These are phyloP conservation scores for Sycobia sp. DNA, from an alignment of 1,140 invertebrate genomes.

Conservation along the genomic window DNA sequence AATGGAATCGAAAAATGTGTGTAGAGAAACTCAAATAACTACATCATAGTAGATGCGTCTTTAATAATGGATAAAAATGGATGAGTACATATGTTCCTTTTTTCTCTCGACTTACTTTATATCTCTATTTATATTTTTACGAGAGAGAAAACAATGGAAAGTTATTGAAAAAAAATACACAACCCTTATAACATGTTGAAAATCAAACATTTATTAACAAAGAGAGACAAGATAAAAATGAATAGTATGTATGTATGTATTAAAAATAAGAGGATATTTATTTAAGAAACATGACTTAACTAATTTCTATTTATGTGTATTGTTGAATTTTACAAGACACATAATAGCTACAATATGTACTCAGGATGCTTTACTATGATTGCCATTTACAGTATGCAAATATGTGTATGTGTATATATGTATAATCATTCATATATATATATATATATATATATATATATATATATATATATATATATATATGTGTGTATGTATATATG, in stretches of 20 bases:
- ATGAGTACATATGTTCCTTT: constrained; percentile 29
- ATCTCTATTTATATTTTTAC: constrained; percentile 21
- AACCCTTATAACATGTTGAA: constrained; percentile 45
- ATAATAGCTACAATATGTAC: constrained; percentile 62
- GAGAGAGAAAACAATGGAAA: constrained; percentile 33
- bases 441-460: constrained; percentile 47
- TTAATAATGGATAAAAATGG: constrained; percentile 15
- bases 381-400: constrained; percentile 44
- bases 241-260: constrained; percentile 35
- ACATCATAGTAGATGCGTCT: constrained; percentile 9
- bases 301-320: constrained; percentile 47
- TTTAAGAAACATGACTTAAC: constrained; percentile 34
- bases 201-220: constrained; percentile 51
- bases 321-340: constrained; percentile 54
- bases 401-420: constrained; percentile 5
- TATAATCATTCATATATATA: constrained; percentile 17
- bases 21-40: constrained; percentile 24
- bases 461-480: constrained; percentile 27
- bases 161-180: constrained; percentile 29
- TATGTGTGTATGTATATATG: not conserved
- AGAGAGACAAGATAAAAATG: constrained; percentile 32
- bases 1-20: constrained; percentile 22
- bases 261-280: constrained; percentile 41
- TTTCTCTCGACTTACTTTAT: constrained; percentile 28
- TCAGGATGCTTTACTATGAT: constrained; percentile 62